phyloP scores from a whole-genome alignment of 2,888 invertebrate species.

The Amblyteles armatorius region DNA sequence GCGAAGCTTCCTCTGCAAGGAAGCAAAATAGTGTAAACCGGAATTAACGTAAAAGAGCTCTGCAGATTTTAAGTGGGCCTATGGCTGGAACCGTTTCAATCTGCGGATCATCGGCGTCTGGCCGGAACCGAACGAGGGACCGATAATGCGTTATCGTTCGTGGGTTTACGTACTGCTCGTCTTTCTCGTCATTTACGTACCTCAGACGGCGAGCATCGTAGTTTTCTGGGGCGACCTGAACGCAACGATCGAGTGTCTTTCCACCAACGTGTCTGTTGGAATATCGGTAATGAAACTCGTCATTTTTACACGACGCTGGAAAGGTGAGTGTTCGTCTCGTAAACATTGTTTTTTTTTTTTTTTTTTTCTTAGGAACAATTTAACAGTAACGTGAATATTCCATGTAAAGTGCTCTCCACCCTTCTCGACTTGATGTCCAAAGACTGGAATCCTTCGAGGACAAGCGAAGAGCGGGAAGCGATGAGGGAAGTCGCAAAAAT shows the following conservation, averaged over 20 bases:
- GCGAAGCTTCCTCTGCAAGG: neutral
- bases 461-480: slow-evolving; percentile 53
- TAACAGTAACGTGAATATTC: neutral
- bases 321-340: slow-evolving; percentile 32
- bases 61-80: slow-evolving; percentile 68
- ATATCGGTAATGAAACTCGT: slow-evolving; percentile 50
- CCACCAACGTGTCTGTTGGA: slow-evolving; percentile 66
- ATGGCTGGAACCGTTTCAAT: slow-evolving; percentile 73
- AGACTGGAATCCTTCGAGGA: slow-evolving; percentile 65
- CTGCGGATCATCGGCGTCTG: slow-evolving; percentile 73
- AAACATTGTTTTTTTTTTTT: neutral
- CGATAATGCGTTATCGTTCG: slow-evolving; percentile 40
- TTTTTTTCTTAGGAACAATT: neutral
- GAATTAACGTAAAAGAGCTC: neutral
- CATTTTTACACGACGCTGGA: slow-evolving; percentile 41
- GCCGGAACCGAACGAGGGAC: slow-evolving; percentile 69
- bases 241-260: slow-evolving; percentile 70
- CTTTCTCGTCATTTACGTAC: slow-evolving; percentile 60
- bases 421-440: slow-evolving; percentile 53
- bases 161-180: slow-evolving; percentile 40
- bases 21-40: neutral
- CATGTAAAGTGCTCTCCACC: slow-evolving; percentile 31
- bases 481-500: slow-evolving; percentile 70
- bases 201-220: slow-evolving; percentile 57
- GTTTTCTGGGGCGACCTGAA: slow-evolving; percentile 66